Evolutionary conservation across 2,888 invertebrate genomes (phyloP), one percentile per base, ranked within the genome.

Genomic region (Leptarthrus brevirostris): DNA sequence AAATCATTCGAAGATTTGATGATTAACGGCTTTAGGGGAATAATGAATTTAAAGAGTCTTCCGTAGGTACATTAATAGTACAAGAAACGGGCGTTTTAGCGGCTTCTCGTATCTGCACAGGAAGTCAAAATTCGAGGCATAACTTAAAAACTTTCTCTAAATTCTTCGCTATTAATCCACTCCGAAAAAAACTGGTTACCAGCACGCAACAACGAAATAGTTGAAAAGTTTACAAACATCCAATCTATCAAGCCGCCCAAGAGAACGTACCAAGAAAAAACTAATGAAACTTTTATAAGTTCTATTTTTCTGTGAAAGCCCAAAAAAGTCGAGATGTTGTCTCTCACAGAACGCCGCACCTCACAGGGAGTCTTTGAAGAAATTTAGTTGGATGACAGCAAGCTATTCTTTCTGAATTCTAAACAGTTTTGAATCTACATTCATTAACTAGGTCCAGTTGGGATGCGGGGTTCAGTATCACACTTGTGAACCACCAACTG

Each of bases 251-350:
- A 30, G 30, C 30, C 30, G 8, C 3, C 30, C 4, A 30, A 8
- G 30, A 30, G 26, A 26, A 40, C 34, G 12, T 14, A 1, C 12
- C 14, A 58, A 26, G 16, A 36, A 10, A 58, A 58, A 34, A 18
- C 26, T 36, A 58, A 58, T 56, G 56, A 56, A 56, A 56, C 56
- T 56, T 56, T 56, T 26, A 26, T 56, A 56, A 56, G 30, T 56
- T 56, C 56, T 56, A 56, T n/a, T 26, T 24, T 16, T 22, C 30
- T 22, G 56, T 26, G 30, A 56, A 56, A 56, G 56, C 30, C 56
- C 24, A 56, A n/a, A 24, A 56, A 56, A 56, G 56, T 14, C 56
- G 56, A 56, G 8, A 24, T 30, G 24, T 6, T 30, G 34, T 56
- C 56, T 58, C 58, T 20, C 36, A 36, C 34, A n/a, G 58, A 58